These are phyloP conservation scores for Chrysina gloriosa DNA, from an alignment of 2,888 invertebrate species.

Conservation along the genomic window DNA sequence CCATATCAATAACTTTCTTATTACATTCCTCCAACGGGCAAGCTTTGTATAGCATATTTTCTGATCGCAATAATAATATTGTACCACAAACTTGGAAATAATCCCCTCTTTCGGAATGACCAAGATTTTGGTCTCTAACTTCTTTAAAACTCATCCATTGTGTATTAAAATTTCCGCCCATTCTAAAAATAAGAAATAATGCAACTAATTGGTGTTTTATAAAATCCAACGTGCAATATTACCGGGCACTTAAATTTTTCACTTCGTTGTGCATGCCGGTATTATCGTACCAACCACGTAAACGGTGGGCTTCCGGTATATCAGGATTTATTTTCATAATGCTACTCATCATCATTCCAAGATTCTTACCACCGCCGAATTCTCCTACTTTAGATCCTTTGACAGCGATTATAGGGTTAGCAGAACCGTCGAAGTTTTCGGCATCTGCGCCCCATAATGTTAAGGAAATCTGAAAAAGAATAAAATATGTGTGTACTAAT, in stretches of 20 bases:
- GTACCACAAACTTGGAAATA: slow-evolving; percentile 84
- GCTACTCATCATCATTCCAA: slow-evolving; percentile 68
- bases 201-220: background rate
- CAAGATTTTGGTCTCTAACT: slow-evolving; percentile 76
- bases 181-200: slow-evolving; percentile 39
- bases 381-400: slow-evolving; percentile 89
- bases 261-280: slow-evolving; percentile 74
- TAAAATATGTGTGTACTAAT: background rate
- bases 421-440: slow-evolving; percentile 81
- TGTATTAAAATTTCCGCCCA: slow-evolving; percentile 56
- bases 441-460: slow-evolving; percentile 95
- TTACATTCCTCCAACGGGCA: slow-evolving; percentile 92
- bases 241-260: slow-evolving; percentile 76
- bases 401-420: slow-evolving; percentile 85
- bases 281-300: slow-evolving; percentile 93
- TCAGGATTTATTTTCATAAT: slow-evolving; percentile 88
- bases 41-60: slow-evolving; percentile 91
- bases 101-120: slow-evolving; percentile 82
- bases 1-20: slow-evolving; percentile 92
- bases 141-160: slow-evolving; percentile 85
- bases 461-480: slow-evolving; percentile 71
- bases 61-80: slow-evolving; percentile 80
- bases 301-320: slow-evolving; percentile 83
- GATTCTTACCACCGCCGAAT: slow-evolving; percentile 84
- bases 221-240: slow-evolving; percentile 37